Conservation (phyloP, 2,888 invertebrate genomes). For the Dynastes maya region DNA sequence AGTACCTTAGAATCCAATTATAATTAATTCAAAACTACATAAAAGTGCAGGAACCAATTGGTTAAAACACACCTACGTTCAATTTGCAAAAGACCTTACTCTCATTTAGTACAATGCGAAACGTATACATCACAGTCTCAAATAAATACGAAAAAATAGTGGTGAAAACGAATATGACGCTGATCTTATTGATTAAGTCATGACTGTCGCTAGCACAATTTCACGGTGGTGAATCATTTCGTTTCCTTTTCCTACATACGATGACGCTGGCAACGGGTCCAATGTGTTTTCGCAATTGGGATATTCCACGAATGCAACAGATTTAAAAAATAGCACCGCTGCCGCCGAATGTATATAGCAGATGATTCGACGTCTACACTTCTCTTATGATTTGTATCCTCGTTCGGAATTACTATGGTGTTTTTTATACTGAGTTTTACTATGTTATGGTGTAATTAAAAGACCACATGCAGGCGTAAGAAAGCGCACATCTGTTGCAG, state of each 20-base stretch:
- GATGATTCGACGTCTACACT: neutral
- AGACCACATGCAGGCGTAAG: conserved; percentile 16
- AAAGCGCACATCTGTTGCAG: conserved; percentile 12
- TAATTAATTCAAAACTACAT: neutral
- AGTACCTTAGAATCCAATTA: neutral
- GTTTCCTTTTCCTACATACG: neutral
- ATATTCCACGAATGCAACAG: conserved; percentile 2
- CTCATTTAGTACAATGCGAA: too few relatives aligned
- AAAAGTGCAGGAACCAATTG: conserved; percentile 35
- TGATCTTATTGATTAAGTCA: neutral
- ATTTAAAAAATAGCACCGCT: conserved; percentile 16
- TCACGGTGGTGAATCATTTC: neutral
- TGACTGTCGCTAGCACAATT: neutral
- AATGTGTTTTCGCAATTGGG: conserved; percentile 21
- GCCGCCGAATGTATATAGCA: neutral
- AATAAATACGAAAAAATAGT: too few relatives aligned
- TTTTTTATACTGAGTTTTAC: conserved; percentile 14
- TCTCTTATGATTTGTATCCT: neutral
- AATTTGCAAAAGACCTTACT: conserved; percentile 13
- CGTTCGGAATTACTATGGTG: neutral
- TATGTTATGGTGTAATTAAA: conserved; percentile 17
- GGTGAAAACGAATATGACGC: neutral
- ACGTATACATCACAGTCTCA: too few relatives aligned
- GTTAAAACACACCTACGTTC: conserved; percentile 16
- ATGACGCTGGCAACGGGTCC: neutral